Base-by-base conservation (phyloP, 2,797 vertebrate species). In the Sebastes melanostomus region DNA sequence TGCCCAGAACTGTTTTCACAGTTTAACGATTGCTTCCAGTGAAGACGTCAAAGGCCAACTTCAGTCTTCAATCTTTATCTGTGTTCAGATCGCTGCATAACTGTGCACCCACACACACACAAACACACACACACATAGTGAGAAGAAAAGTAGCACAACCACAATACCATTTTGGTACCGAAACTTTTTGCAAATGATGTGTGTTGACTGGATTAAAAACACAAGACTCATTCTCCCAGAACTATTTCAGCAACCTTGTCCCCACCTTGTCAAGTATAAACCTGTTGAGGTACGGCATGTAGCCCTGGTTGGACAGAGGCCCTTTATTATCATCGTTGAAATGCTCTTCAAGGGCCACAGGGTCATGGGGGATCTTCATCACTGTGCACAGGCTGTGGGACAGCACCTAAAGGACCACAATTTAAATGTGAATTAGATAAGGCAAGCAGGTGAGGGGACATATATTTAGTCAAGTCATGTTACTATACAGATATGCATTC, bases 211-310 rank as follows among this genome's bases (percentile, higher is more conserved):
- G 11, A 54, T 25, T 67, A 7, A 30, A 69, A 50, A 58, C 12
- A 46, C 10, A 69, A 32, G 8, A 24, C 1, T 50, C 25, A 58
- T 13, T 61, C 3, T 61, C 6, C 11, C 24, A 6, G 14, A 36
- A 10, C 16, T 36, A 1, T 14, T 27, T 12, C 12, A 50, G 4
- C 34, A 52, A 56, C 1, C 56, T 66, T 46, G 20, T 62, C 4
- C 91, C 61, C 82, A 99, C 98, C 97, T 99, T 99, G 89, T 98
- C 98, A 79, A 99, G 94, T 87, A 99, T 98, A 88, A 97, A 99
- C 83, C 86, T 97, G 93, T 97, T 99, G 90, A 99, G 96, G 87
- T 99, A 99, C 1, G 97, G 98, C 98, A 99, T 99, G 94, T 99
- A 99, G 62, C 98, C 98, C 80, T 99, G 97, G 91, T 96, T 98